Base-by-base conservation (phyloP, 2,797 vertebrate species). In the Cheirogaleus major region DNA sequence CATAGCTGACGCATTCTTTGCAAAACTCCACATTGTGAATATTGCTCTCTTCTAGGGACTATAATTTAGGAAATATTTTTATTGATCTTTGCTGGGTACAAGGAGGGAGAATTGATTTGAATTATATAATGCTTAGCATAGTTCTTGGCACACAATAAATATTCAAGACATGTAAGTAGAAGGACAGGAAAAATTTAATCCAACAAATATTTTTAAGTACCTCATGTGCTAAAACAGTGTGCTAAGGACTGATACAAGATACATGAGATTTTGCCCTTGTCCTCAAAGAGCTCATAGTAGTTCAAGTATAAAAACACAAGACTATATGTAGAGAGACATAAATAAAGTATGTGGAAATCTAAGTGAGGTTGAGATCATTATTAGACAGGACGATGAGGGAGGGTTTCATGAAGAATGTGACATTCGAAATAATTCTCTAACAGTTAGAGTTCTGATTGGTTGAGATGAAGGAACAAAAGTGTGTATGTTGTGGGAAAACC, bases 61-160 rank as follows among this genome's bases (percentile, higher is more conserved):
- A 35, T 89, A 92, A 96, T 79, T 95, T 85, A 95, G 61, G 67
- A 93, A 90, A 52, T 84, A 69, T 57, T 75, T 25, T 43, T 89
- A 87, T 67, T 81, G 57, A 82, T 85, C 35, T 92, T 78, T 67
- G 4, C 67, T 92, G 15, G 13, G 41, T 75, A 35, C 45, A 93
- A 69, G 9, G 32, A 92, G 55, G 70, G n/a, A 78, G 38, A 93
- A 97, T 20, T 73, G 61, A 88, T 73, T 78, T 88, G 63, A 96
- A 85, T 72, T 80, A 69, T 17, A 84, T n/a, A 90, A 79, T 57
- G 35, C 25, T 79, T 92, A 75, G 45, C 61, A 93, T n/a, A 81
- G 61, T 41, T 41, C 18, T 92, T 59, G 38, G 63, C 55, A 93
- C 65, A 72, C 10, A 86, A n/a, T 63, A 95, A 97, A 82, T n/a